These are phyloP conservation scores for Heterotis niloticus DNA, from an alignment of 2,113 vertebrate species.

Conservation along the genomic window DNA sequence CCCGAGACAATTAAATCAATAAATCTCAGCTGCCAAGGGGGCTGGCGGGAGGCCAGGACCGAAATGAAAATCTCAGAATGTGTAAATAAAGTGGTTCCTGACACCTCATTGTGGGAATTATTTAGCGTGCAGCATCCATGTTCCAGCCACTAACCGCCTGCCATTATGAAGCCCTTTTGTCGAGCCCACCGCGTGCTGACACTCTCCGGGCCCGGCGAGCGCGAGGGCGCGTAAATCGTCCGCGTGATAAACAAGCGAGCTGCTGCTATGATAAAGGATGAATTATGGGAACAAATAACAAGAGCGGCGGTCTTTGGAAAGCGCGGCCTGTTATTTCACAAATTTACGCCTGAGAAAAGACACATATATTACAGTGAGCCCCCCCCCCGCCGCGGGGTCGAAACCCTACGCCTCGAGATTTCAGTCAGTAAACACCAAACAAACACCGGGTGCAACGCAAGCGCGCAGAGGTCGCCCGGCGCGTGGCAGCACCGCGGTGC, in stretches of 20 bases:
- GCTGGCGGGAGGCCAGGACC: constrained; percentile 70
- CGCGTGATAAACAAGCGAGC: constrained; percentile 55
- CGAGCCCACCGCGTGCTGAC: not conserved
- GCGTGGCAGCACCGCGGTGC: too few relatives aligned
- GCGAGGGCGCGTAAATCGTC: constrained; percentile 46
- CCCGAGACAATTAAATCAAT: constrained; percentile 92
- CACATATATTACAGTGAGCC: too few relatives aligned
- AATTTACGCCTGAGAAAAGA: too few relatives aligned
- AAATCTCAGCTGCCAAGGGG: constrained; percentile 84
- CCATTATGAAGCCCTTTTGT: constrained; percentile 24
- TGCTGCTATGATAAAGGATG: constrained; percentile 45
- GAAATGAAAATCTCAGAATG: constrained; percentile 79
- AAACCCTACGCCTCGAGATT: too few relatives aligned
- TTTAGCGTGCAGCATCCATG: constrained; percentile 70
- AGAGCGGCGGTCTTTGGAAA: constrained; percentile 38
- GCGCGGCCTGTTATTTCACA: constrained; percentile 17
- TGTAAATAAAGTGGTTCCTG: constrained; percentile 83
- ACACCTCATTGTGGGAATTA: constrained; percentile 82
- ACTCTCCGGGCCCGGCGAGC: constrained; percentile 30
- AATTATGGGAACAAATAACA: constrained; percentile 34
- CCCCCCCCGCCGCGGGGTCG: too few relatives aligned
- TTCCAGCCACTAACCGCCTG: constrained; percentile 6
- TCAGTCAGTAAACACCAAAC: too few relatives aligned
- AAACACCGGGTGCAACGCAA: too few relatives aligned
- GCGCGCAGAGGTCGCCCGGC: too few relatives aligned